A percentile compares a stretch with the other conserved stretches of the same genome.
phyloP scores from a whole-genome alignment of 2,113 vertebrate genomes.

The Dicrurus megarhynchus region DNA sequence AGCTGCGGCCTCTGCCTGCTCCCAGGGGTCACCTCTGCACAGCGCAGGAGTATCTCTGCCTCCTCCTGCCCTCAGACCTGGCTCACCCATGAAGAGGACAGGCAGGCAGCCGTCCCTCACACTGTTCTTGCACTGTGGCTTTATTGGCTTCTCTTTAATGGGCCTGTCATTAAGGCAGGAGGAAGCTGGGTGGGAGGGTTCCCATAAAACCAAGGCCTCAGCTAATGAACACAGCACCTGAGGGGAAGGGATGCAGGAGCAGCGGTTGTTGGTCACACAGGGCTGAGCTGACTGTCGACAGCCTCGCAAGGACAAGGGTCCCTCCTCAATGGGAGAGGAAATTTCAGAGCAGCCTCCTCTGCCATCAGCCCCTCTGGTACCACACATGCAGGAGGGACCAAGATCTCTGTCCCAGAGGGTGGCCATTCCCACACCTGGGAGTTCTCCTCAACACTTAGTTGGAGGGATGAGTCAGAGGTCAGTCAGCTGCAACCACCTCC shows the following conservation, averaged over 20 bases:
- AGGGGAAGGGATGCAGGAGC: slow-evolving; percentile 25
- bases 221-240: slow-evolving; percentile 18
- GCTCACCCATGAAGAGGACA: not conserved
- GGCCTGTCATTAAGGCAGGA: slow-evolving; percentile 58
- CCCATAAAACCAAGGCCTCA: slow-evolving; percentile 51
- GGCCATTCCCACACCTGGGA: not conserved
- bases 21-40: not conserved
- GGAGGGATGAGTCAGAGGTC: not conserved
- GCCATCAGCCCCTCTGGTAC: not conserved
- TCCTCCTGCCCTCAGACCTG: not conserved
- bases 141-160: slow-evolving; percentile 62
- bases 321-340: not conserved
- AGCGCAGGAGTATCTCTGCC: not conserved
- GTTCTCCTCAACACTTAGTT: not conserved
- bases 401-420: not conserved
- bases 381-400: not conserved
- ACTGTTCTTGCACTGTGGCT: not conserved
- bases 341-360: not conserved
- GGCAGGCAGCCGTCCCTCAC: not conserved
- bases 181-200: slow-evolving; percentile 53
- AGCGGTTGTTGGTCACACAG: slow-evolving; percentile 11
- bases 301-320: not conserved
- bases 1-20: not conserved
- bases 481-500: not conserved
- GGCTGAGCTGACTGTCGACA: not conserved